A percentile compares a stretch with the other conserved stretches of the same genome.
Conservation (phyloP, 2,113 vertebrate species). For the Uropsilus gracilis region DNA sequence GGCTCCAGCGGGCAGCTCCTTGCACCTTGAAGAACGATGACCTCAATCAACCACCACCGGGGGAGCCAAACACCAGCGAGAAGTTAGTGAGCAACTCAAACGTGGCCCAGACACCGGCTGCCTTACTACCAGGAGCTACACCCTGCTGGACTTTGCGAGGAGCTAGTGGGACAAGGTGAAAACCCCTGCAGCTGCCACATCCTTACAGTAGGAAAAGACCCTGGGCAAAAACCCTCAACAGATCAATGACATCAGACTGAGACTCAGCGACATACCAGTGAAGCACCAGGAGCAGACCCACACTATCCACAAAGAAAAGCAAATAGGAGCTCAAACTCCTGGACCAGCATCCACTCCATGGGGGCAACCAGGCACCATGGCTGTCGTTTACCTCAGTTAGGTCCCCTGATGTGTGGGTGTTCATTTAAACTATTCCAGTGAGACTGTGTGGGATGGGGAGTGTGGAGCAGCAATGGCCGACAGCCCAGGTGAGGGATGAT, state of each 20-base stretch:
- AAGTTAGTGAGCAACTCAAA: not conserved
- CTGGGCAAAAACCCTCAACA: not conserved
- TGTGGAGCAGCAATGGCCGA: not conserved
- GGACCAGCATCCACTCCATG: accelerated
- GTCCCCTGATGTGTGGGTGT: not conserved
- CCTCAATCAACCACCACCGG: not conserved
- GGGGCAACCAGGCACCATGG: not conserved
- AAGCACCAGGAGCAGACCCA: not conserved
- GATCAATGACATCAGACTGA: not conserved
- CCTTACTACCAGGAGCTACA: not conserved
- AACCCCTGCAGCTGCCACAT: not conserved
- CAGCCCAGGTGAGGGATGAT: not conserved
- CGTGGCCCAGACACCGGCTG: accelerated
- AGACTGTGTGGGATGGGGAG: not conserved
- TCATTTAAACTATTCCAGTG: not conserved
- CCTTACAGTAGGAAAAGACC: not conserved
- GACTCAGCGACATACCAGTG: not conserved
- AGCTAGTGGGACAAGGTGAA: not conserved
- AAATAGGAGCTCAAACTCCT: no score
- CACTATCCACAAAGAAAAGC: not conserved
- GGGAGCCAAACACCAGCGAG: not conserved
- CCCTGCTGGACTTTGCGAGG: accelerated
- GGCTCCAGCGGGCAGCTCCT: accelerated
- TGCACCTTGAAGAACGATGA: no score
- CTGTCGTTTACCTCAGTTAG: accelerated